Base-by-base conservation (phyloP, 2,888 invertebrate genomes). In the Eristalis pertinax region DNA sequence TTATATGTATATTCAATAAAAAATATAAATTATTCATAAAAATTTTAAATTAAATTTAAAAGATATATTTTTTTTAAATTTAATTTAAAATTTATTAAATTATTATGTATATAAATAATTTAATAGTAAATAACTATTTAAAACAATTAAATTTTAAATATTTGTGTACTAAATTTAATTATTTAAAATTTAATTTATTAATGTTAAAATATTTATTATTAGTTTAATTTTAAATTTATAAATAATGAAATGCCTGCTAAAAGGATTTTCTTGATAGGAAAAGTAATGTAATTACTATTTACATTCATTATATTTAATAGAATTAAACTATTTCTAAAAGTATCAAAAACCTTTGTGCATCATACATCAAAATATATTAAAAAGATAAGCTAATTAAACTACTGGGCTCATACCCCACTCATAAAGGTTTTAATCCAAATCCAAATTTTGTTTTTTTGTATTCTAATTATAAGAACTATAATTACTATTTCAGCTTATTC, bases 221-320 rank as follows among this genome's bases (percentile, higher is more conserved):
- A 80, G 78, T 80, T 75, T 72, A 75, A 82, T 64, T 74, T 10
- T 32, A 8, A 84, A 85, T 62, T 76, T 26, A 29, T 13, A 60
- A 74, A 13, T 72, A 89, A 89, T 90, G 89, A 90, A 89, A 90
- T 90, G 90, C 90, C 90, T 90, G 90, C 90, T 64, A 68, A 95
- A 95, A 95, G 94, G 94, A 92, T 94, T 95, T 94, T 94, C 94
- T 94, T 95, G 94, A 95, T 95, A 95, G 94, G 94, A 92, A 94
- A 94, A 94, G 93, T 94, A 91, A 94, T 94, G 93, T 94, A 91
- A 90, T 85, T 77, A 43, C 58, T 35, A 88, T n/a, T 89, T 89
- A 89, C 83, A 89, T 89, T 89, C 90, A 88, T 90, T 90, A 94
- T 93, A 94, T 94, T 93, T 94, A 94, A 94, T 93, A 94, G 94